Base-by-base conservation (phyloP, 2,888 invertebrate genomes). In the Cinara cedri region DNA sequence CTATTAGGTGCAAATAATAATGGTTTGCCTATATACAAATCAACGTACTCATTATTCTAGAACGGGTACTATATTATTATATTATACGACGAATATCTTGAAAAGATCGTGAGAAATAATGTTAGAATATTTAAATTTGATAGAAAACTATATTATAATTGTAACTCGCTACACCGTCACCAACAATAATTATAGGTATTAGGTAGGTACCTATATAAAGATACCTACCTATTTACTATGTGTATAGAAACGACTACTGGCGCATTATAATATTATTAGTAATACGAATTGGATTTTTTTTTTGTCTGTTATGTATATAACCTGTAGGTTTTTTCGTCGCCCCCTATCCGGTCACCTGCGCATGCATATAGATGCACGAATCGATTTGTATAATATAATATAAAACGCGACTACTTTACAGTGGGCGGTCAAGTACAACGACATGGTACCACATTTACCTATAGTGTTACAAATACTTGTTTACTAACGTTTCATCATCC, bases 291-390 rank as follows among this genome's bases (percentile, higher is more conserved):
- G 62, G 46, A 4, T 60, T 46, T 34, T 51, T 70, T 54, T 26
- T 49, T 11, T 42, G 71, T 46, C 24, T 21, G 60, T 21, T 4
- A 51, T 62, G 49, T 10, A 19, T 49, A 63, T 44, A 72, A 76
- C n/a, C 55, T 57, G 66, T 76, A 55, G 60, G 75, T 75, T 57
- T 72, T 60, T 76, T 68, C 34, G 57, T 78, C 76, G 76, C 76
- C 76, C 76, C 76, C 76, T 78, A 78, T 78, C 76, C 76, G 76
- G 76, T 57, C 76, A 78, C 76, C 76, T 68, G 68, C 42, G 55
- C 76, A 14, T 4, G 19, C n/a, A 34, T 9, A 55, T 75, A 75
- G 42, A 65, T 65, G 68, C 13, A 60, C 49, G 68, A 78, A 78
- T 78, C 49, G 49, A 78, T 78, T 78, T 49, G 76, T 78, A 74